Evolutionary conservation across 2,888 invertebrate genomes (phyloP), one percentile per base, ranked within the genome.

Genomic region (Thereva unica): DNA sequence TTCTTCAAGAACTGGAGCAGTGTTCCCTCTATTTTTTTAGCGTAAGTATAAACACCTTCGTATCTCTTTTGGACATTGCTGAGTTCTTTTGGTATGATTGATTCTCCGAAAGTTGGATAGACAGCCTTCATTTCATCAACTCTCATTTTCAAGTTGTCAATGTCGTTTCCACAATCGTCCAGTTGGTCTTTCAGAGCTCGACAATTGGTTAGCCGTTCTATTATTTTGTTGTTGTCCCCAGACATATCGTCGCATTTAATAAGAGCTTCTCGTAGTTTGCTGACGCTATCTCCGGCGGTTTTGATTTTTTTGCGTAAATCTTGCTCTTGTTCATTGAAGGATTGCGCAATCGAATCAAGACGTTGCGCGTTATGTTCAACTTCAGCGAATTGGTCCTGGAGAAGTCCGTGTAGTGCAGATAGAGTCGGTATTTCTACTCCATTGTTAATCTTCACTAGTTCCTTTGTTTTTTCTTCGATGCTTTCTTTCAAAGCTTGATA

Each of bases 241-340:
- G 92, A 91, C 81, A 93, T 85, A 75, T 94, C 94, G 76, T 95
- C 95, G 76, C 93, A 94, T 78, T 91, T 91, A 49, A 92, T 89
- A n/a, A 94, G 86, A 49, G 89, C 87, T 75, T 94, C 93, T 12
- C 93, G 86, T 23, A 93, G 83, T 76, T 86, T 87, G 10, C 88
- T 87, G 0, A 94, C 85, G 69, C 83, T 84, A 68, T 90, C 91
- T 4, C 88, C 87, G 0, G 88, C 84, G 4, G 82, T 82, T 80
- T 92, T 93, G 12, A 93, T 87, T 35, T 87, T 87, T 54, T 86
- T 85, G 71, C 89, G 87, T 5, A 94, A 83, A 65, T 84, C 84
- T 70, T 86, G 87, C 77, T 94, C 93, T 75, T 89, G 87, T 61
- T 90, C 86, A 68, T 88, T 89, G 71, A 93, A 86, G 5, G 86